Percentiles rank a stretch among this genome's conserved stretches.
Conservation (phyloP, 2,888 invertebrate species). For the Caprella mutica region DNA sequence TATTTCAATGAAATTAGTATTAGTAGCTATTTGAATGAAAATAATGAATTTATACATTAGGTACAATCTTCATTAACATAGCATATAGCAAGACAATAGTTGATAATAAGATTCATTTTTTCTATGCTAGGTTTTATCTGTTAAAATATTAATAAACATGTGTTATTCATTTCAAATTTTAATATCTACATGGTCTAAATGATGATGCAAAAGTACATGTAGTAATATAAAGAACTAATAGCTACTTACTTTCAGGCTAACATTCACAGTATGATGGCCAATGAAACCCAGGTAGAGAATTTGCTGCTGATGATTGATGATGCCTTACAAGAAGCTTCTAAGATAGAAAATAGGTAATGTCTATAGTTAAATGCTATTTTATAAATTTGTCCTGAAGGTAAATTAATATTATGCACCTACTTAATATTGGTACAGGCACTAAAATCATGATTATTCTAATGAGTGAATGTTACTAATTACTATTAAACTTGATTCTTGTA, state of each 20-base stretch:
- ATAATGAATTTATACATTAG: neutral
- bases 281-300: conserved; percentile 63
- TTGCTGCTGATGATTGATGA: conserved; percentile 60
- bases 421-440: no score
- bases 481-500: no score
- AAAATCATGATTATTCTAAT: no score
- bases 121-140: neutral
- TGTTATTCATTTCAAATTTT: neutral
- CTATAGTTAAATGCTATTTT: no score
- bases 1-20: neutral
- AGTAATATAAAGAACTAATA: no score
- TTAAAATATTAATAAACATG: neutral
- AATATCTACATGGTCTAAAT: no score
- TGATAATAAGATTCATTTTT: neutral
- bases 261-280: conserved; percentile 81
- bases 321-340: conserved; percentile 61
- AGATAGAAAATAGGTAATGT: conserved; percentile 53
- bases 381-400: no score
- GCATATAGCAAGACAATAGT: no score
- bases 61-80: neutral
- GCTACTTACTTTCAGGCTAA: conserved; percentile 52
- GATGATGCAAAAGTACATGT: no score
- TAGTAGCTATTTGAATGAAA: neutral
- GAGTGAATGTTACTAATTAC: no score
- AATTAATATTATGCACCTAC: no score